Evolutionary conservation across 1,140 invertebrate genomes (phyloP), one percentile per base, ranked within the genome.

Genomic region (Metopolophium dirhodum): DNA sequence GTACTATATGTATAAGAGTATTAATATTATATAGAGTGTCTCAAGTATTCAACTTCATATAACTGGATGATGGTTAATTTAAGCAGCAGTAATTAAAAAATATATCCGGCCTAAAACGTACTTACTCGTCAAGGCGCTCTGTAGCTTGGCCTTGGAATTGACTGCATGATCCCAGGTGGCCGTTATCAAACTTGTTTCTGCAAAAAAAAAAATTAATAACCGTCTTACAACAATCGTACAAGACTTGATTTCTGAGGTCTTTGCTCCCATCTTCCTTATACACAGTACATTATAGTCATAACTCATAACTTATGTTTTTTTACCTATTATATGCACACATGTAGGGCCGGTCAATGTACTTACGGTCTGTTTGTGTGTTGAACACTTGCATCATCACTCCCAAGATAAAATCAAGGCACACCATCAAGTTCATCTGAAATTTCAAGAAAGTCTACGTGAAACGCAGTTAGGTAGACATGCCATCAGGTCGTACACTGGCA

Each of bases 161-260:
- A 97, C 97, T 3, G 97, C 97, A 95, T 98, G 98, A 20, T 97
- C 97, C 98, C 98, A 99, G 41, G 96, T 97, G 7, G 98, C 96
- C 93, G 96, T 96, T 8, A 97, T 97, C 86, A 97, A 95, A 95
- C 98, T 98, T 35, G 41, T 86, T 93, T 93, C 91, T 93, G 82
- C 20, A 51, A 85, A 26, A 57, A 37, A 8, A 49, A 49, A 82
- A 51, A 51, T 20, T 8, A 77, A 57, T 18, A 30, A n/a, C 41
- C 22, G 1, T 35, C 14, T 18, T 18, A 87, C 3, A 26, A 49
- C 18, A 47, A 37, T 47, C 47, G 30, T n/a, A 37, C 8, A 89
- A 35, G 37, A 54, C 51, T 22, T 35, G n/a, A 20, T 51, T 49
- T 30, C 54, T 30, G 37, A 57, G 88, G 37, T 90, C 54, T 61